Percentiles rank a stretch among this genome's conserved stretches.
Conservation (phyloP, 2,888 invertebrate species). For the Amphipoea oculea region DNA sequence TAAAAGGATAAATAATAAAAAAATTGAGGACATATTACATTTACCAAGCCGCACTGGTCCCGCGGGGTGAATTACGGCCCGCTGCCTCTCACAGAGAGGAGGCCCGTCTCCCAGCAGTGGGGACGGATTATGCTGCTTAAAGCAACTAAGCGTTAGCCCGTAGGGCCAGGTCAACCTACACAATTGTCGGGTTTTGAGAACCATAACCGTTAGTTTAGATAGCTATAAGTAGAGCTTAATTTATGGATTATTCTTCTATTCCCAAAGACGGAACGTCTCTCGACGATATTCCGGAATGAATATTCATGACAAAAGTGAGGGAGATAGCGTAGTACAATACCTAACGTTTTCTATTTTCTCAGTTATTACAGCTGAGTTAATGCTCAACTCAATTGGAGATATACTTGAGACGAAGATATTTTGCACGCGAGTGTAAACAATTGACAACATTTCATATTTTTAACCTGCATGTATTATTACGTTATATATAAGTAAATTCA, state of each 20-base stretch:
- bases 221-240: slow-evolving; percentile 64
- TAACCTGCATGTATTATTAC: no score
- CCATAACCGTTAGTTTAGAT: slow-evolving; percentile 15
- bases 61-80: neutral
- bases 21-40: no score
- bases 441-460: no score
- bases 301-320: slow-evolving; percentile 75
- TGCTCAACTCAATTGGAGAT: slow-evolving; percentile 23
- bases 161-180: neutral
- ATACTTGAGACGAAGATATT: slow-evolving; percentile 19
- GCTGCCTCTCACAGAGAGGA: no score
- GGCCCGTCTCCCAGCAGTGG: neutral
- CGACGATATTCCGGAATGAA: slow-evolving; percentile 74
- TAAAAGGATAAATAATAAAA: no score
- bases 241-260: slow-evolving; percentile 74
- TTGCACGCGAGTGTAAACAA: slow-evolving; percentile 11
- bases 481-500: no score
- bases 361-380: slow-evolving; percentile 44
- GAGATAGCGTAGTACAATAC: slow-evolving; percentile 61
- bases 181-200: slow-evolving; percentile 27
- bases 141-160: neutral
- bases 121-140: neutral
- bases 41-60: neutral
- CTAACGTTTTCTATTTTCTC: slow-evolving; percentile 39
- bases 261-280: slow-evolving; percentile 71